Conservation (phyloP, 2,797 vertebrate species). For the Eremophila alpestris region DNA sequence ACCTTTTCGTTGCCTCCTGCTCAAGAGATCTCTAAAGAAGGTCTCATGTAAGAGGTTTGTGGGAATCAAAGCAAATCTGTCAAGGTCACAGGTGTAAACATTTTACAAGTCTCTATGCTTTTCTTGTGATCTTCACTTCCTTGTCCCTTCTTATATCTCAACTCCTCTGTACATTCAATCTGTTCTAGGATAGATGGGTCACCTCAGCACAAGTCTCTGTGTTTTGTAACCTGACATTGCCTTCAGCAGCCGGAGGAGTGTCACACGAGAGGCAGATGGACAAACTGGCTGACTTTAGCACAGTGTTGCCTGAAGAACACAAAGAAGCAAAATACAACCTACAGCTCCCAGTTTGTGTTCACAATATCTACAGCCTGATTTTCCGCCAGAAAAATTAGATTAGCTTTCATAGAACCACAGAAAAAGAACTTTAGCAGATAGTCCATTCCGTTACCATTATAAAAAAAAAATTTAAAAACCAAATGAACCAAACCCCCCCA, state of each 20-base stretch:
- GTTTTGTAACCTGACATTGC: background rate
- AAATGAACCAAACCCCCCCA: fast-evolving
- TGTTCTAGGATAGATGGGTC: background rate
- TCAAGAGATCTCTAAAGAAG: background rate
- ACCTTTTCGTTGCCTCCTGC: background rate
- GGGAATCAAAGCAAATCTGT: background rate
- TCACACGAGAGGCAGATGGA: background rate
- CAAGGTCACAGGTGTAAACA: background rate
- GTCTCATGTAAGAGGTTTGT: background rate
- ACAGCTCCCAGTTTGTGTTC: background rate
- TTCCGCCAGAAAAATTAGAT: background rate
- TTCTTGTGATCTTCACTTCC: background rate
- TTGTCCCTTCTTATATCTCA: background rate
- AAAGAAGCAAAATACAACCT: background rate
- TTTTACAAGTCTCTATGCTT: background rate
- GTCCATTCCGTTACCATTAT: background rate
- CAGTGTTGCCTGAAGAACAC: background rate
- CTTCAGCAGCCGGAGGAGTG: background rate
- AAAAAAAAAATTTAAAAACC: background rate
- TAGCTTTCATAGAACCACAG: background rate
- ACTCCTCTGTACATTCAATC: background rate
- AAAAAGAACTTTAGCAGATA: background rate
- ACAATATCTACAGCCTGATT: background rate
- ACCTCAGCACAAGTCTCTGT: background rate
- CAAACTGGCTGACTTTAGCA: background rate